Evolutionary conservation across 2,888 invertebrate genomes (phyloP).

Genomic region (Papilio gigon): DNA sequence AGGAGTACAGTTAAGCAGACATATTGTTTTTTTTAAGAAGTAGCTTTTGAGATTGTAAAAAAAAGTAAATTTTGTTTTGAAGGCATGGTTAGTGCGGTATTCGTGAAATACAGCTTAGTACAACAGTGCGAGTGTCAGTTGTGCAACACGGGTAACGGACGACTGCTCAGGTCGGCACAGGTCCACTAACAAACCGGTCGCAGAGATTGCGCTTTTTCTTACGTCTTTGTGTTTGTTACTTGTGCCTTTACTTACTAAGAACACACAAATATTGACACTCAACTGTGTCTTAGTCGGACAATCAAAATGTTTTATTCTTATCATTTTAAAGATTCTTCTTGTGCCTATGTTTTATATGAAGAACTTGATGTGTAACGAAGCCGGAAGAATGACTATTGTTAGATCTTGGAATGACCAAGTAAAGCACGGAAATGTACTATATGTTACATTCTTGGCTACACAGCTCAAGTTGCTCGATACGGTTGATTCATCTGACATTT

Average conservation of each 20-base stretch:
- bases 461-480: not conserved
- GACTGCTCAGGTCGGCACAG: slow-evolving; percentile 39
- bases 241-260: slow-evolving; percentile 9
- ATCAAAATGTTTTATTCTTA: not conserved
- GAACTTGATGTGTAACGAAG: not conserved
- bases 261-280: not conserved
- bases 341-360: not conserved
- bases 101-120: slow-evolving; percentile 21
- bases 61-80: not conserved
- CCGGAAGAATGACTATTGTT: slow-evolving; percentile 18
- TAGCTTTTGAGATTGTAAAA: too few relatives aligned
- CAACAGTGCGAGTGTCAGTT: slow-evolving; percentile 32
- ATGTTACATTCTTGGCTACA: not conserved
- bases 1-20: not conserved
- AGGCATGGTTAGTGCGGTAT: slow-evolving; percentile 14
- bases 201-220: slow-evolving; percentile 45
- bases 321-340: not conserved
- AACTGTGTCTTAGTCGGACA: too few relatives aligned
- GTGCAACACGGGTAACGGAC: slow-evolving; percentile 44
- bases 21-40: not conserved
- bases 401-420: slow-evolving; percentile 20
- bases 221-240: slow-evolving; percentile 44
- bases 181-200: slow-evolving; percentile 47
- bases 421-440: slow-evolving; percentile 21
- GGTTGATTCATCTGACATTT: not conserved